phyloP scores from a whole-genome alignment of 2,797 vertebrate species.

The Lateolabrax maculatus region DNA sequence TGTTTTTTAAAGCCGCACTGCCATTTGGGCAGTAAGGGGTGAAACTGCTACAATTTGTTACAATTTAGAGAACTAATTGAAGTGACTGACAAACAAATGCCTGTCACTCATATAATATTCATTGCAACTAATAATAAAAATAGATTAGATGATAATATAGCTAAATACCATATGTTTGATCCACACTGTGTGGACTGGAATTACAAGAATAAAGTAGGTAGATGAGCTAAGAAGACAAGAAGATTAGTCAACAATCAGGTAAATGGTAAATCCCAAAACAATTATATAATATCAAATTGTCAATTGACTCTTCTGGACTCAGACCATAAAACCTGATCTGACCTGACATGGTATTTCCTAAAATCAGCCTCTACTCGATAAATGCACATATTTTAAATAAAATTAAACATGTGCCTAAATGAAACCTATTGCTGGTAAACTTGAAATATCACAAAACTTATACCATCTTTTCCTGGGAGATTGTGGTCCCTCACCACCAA shows the following conservation, averaged over 20 bases:
- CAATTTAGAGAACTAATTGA: not conserved
- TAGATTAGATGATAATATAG: not conserved
- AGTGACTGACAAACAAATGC: not conserved
- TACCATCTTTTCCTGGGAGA: not conserved
- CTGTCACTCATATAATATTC: not conserved
- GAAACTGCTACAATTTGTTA: not conserved
- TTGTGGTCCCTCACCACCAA: not conserved
- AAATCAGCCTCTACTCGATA: rapidly evolving
- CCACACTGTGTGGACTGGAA: not conserved
- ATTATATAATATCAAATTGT: too few relatives aligned
- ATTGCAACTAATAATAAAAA: not conserved
- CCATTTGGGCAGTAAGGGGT: not conserved
- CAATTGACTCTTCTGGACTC: not conserved
- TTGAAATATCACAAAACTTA: not conserved
- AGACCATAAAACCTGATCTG: not conserved
- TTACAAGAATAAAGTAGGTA: not conserved
- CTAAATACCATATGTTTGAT: not conserved
- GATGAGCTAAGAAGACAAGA: not conserved
- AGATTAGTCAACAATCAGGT: too few relatives aligned
- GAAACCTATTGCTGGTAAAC: not conserved
- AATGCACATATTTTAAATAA: not conserved
- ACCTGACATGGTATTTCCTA: not conserved
- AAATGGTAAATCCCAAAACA: too few relatives aligned
- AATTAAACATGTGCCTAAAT: not conserved
- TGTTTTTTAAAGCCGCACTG: not conserved